These are phyloP conservation scores for Coenonympha glycerion DNA, from an alignment of 2,888 invertebrate species.

Conservation along the genomic window DNA sequence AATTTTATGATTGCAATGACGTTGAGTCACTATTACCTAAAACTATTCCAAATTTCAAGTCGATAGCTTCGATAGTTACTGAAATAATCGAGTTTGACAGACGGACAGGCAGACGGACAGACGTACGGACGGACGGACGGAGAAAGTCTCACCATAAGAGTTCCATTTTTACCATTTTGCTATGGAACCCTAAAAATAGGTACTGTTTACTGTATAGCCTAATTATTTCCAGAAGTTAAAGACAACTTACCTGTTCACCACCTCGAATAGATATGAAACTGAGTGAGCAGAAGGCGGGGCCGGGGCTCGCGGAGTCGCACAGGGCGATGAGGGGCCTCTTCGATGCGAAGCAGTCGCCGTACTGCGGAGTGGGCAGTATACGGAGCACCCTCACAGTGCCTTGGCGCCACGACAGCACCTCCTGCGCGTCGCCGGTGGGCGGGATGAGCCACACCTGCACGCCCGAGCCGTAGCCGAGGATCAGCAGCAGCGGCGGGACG, in stretches of 20 bases:
- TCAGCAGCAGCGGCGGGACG: slow-evolving; percentile 87
- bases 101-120: too few species aligned
- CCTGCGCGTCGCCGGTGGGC: slow-evolving; percentile 94
- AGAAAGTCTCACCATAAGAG: too few species aligned
- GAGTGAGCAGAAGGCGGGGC: slow-evolving; percentile 85
- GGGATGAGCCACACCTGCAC: slow-evolving; percentile 89
- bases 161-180: too few species aligned
- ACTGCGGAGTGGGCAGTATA: slow-evolving; percentile 87
- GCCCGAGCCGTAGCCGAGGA: slow-evolving; percentile 79
- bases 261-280: slow-evolving; percentile 90
- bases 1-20: too few species aligned
- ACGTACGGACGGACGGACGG: too few species aligned
- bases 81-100: too few species aligned
- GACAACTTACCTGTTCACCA: slow-evolving; percentile 82
- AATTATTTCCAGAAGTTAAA: too few species aligned
- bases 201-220: too few species aligned
- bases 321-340: slow-evolving; percentile 93
- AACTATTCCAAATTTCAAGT: too few species aligned
- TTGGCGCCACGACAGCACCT: slow-evolving; percentile 95
- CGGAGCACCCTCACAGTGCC: slow-evolving; percentile 89
- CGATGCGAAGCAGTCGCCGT: slow-evolving; percentile 83
- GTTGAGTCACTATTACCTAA: too few species aligned
- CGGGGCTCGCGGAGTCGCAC: slow-evolving; percentile 89
- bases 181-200: too few species aligned
- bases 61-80: too few species aligned